phyloP scores from a whole-genome alignment of 2,888 invertebrate species.

The Formica aserva region DNA sequence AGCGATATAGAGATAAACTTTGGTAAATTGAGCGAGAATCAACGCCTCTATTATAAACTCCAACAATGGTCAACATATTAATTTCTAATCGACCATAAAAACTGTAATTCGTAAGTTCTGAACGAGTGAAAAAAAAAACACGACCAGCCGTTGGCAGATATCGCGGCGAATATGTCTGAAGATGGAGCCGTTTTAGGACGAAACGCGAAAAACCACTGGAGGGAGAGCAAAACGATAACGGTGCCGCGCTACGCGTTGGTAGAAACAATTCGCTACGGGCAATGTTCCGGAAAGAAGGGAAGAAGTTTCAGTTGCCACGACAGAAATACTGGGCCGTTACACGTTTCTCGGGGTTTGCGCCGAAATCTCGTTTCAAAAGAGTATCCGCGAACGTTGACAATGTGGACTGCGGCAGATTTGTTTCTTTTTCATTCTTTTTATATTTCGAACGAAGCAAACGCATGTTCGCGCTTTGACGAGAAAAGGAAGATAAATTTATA shows the following conservation, averaged over 20 bases:
- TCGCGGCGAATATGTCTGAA: constrained; percentile 56
- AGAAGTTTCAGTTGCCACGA: constrained; percentile 73
- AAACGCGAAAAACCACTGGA: constrained; percentile 34
- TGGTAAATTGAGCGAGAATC: constrained; percentile 22
- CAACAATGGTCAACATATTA: constrained; percentile 61
- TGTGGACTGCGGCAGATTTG: constrained; percentile 23
- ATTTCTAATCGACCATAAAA: constrained; percentile 73
- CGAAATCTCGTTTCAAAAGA: constrained; percentile 63
- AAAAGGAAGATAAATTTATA: not conserved
- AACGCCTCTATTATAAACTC: constrained; percentile 48
- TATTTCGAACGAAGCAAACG: constrained; percentile 1
- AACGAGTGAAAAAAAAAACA: constrained; percentile 56
- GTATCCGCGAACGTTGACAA: constrained; percentile 62
- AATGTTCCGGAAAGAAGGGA: constrained; percentile 75
- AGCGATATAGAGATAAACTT: not conserved
- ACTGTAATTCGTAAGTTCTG: constrained; percentile 47
- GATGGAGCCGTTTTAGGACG: constrained; percentile 56
- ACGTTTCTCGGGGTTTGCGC: constrained; percentile 52
- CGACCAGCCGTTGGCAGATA: constrained; percentile 62
- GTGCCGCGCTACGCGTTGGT: constrained; percentile 45
- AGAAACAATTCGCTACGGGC: constrained; percentile 75
- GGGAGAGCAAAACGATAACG: constrained; percentile 26
- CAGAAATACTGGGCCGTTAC: constrained; percentile 74
- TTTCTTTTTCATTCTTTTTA: constrained; percentile 29
- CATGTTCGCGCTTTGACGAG: not conserved